Base-by-base conservation (phyloP, 2,888 invertebrate species). In the Hemicrepidius hirtus region DNA sequence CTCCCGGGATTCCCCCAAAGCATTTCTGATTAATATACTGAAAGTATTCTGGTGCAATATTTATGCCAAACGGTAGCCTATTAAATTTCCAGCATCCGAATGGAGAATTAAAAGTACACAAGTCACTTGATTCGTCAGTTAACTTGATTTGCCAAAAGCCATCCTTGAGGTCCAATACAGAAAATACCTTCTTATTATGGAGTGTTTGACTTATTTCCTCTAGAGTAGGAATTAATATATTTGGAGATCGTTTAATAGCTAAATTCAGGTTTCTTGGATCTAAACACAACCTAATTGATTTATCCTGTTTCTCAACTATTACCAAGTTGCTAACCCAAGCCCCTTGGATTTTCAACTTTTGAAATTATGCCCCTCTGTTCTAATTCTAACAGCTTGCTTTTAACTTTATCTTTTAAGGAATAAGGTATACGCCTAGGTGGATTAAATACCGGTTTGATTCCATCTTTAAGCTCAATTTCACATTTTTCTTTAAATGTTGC, bases 1-100 rank as follows among this genome's bases (percentile, higher is more conserved):
- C 78, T 71, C 82, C 60, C 50, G 57, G 32, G 73, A 80, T 79
- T 76, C 82, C 21, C 78, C 83, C 44, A 84, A 83, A 82, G 80
- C 81, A 18, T 75, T 83, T 40, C 76, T 78, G 16, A 81, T 82
- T 81, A 24, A 77, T 73, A 53, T 76, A 77, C 67, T 84, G 82
- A 16, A n/a, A 44, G n/a, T n/a, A n/a, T n/a, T n/a, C n/a, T n/a
- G n/a, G n/a, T n/a, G n/a, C n/a, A n/a, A n/a, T n/a, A n/a, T n/a
- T n/a, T n/a, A n/a, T n/a, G n/a, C n/a, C n/a, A n/a, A n/a, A n/a
- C n/a, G n/a, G n/a, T n/a, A n/a, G 16, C 16, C 44, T 44, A 1
- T 55, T 55, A 67, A 77, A 78, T n/a, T 68, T 46, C 63, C 78
- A 83, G 10, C 80, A 67, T 0, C 82, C 84, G 63, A 78, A 79